Evolutionary conservation across 1,140 invertebrate species (phyloP).

Genomic region (Drosophila mojavensis): DNA sequence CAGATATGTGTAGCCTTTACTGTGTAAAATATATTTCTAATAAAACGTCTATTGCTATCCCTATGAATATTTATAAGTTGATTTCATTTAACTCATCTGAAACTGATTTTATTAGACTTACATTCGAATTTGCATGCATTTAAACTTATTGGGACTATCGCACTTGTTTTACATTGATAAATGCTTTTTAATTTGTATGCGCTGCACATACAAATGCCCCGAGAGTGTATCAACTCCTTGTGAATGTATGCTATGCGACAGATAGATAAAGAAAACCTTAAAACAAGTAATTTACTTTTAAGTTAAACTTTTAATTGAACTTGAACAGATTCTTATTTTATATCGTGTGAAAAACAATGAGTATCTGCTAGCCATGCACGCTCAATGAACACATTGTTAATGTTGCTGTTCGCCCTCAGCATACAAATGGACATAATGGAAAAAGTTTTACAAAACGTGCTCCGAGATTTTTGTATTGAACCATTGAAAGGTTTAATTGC

Average conservation of each 20-base stretch:
- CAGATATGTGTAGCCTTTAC: too few relatives aligned
- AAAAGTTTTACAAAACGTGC: constrained; percentile 28
- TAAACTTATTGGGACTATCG: background rate
- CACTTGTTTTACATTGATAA: background rate
- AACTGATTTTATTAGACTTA: background rate
- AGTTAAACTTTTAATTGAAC: too few relatives aligned
- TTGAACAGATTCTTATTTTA: too few relatives aligned
- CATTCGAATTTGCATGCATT: background rate
- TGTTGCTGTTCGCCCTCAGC: constrained; percentile 7
- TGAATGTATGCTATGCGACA: too few relatives aligned
- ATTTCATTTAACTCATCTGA: background rate
- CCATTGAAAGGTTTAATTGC: constrained; percentile 8
- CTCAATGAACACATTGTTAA: background rate
- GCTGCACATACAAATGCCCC: too few relatives aligned
- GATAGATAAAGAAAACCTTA: too few relatives aligned
- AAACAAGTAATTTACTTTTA: too few relatives aligned
- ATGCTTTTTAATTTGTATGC: background rate
- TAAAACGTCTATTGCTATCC: too few relatives aligned
- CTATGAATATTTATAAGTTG: background rate
- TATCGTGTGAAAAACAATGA: too few relatives aligned
- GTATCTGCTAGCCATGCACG: background rate
- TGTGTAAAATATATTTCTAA: too few relatives aligned
- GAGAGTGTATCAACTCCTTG: background rate
- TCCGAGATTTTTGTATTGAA: background rate
- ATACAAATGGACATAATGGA: constrained; percentile 27